Conservation (phyloP, 2,888 invertebrate genomes). For the Melanchra persicariae region DNA sequence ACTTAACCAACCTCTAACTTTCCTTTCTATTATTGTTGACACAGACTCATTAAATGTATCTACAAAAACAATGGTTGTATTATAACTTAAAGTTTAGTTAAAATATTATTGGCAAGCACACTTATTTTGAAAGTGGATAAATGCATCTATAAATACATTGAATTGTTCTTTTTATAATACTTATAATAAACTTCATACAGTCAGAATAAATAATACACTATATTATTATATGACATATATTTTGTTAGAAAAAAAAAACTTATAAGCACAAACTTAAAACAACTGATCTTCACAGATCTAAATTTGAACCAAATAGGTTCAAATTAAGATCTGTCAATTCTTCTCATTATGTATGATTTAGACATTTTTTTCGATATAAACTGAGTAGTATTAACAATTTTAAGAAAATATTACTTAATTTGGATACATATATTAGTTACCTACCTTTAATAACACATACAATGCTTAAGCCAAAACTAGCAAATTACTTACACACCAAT, state of each 20-base stretch:
- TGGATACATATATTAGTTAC: background rate
- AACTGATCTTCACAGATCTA: too few relatives aligned
- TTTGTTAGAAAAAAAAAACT: background rate
- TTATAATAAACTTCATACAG: background rate
- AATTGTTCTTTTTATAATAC: background rate
- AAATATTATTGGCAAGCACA: background rate
- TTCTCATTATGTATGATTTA: background rate
- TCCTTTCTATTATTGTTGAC: constrained; percentile 86
- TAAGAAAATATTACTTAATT: background rate
- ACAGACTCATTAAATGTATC: constrained; percentile 88
- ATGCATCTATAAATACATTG: background rate
- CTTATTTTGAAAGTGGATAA: background rate
- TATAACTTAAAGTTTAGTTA: background rate
- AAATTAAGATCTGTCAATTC: too few relatives aligned
- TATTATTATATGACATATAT: constrained; percentile 6
- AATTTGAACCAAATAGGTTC: too few relatives aligned
- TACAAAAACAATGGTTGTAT: constrained; percentile 64
- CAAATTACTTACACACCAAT: constrained; percentile 27
- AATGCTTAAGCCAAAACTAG: constrained; percentile 8
- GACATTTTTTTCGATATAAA: background rate
- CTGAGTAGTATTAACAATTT: background rate
- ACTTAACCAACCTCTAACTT: constrained; percentile 87
- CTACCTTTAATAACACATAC: background rate
- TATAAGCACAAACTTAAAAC: too few relatives aligned
- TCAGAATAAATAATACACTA: background rate